Evolutionary conservation across 1,140 invertebrate species (phyloP), one percentile per base, ranked within the genome.

Genomic region (Drosophila carrolli): DNA sequence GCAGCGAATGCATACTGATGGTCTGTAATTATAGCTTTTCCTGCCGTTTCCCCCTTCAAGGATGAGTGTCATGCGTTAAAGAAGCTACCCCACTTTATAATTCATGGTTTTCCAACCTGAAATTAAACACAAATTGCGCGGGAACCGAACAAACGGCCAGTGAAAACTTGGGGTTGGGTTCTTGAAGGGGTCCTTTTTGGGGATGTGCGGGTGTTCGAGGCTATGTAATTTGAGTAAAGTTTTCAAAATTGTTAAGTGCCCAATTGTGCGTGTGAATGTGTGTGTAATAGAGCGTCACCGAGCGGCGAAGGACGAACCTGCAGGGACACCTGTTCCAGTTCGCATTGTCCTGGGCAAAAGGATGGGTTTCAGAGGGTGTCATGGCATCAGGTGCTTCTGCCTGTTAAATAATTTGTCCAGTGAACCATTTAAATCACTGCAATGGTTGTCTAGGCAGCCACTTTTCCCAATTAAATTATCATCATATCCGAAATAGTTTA

Each of bases 201-300:
- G 50, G 44, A 40, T 60, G 63, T 41, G 43, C 41, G 80, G 48
- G 72, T 63, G 83, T 81, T 59, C 70, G 58, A 47, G 59, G 56
- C 57, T 78, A 88, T 86, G 83, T 89, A 88, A 88, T 88, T 88
- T 88, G 65, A 83, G 67, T 46, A 63, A 76, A 72, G 72, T 79
- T 80, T 78, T 89, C 40, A 46, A 88, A 83, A 79, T 88, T 76
- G 62, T 68, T 70, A 80, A 89, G 75, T 72, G 70, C 71, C 70
- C 74, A 78, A 86, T 74, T 66, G 78, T 86, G 81, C 73, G 84
- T 80, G 83, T 89, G 84, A 89, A 84, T 89, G 68, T 78, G 77
- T 90, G 84, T 80, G 84, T 89, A 88, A 89, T 89, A 80, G 83
- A 86, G 71, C 82, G 82, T 88, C 82, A 86, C 76, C 75, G 37